These are phyloP conservation scores for Acrocephalus kingi DNA, from an alignment of 2,113 vertebrate species.

Conservation along the genomic window DNA sequence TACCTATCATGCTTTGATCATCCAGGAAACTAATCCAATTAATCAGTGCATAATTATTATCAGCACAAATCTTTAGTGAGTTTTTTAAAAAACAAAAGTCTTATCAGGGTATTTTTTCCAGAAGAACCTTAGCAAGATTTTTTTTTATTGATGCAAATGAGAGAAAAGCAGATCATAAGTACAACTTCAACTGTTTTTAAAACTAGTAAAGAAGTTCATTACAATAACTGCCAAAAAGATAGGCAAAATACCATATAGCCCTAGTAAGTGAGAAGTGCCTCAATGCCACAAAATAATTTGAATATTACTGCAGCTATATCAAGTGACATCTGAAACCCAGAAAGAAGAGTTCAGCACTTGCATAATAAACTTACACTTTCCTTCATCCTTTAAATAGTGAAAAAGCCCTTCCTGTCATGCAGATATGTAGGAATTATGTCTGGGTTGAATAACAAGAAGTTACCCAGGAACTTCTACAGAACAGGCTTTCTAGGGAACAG, in stretches of 20 bases:
- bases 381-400: background rate
- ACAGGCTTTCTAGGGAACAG: background rate
- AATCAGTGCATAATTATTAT: slow-evolving; percentile 22
- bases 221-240: background rate
- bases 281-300: background rate
- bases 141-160: background rate
- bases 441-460: background rate
- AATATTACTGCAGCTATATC: background rate
- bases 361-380: background rate
- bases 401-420: background rate
- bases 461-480: background rate
- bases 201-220: background rate
- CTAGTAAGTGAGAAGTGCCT: background rate
- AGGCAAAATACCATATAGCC: background rate
- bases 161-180: background rate
- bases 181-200: background rate
- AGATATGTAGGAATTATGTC: background rate
- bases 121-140: background rate
- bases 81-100: background rate
- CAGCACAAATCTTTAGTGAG: background rate
- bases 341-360: background rate
- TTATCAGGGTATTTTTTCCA: background rate
- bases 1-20: slow-evolving; percentile 26
- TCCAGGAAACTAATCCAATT: slow-evolving; percentile 30
- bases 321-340: background rate